Base-by-base conservation (phyloP, 2,888 invertebrate species). In the Silvanus unidentatus region DNA sequence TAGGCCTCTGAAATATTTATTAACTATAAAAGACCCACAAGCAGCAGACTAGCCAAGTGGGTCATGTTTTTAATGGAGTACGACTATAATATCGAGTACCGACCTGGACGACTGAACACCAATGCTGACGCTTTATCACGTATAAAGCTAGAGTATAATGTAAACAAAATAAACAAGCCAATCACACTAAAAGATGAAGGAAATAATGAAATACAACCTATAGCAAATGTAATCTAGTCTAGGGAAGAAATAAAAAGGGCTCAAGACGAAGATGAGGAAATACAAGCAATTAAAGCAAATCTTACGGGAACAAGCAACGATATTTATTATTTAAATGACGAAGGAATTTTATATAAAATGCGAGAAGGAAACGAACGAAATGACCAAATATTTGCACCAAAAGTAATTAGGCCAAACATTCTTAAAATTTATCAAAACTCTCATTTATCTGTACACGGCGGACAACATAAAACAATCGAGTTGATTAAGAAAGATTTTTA, bases 371-470 rank as follows among this genome's bases (percentile, higher is more conserved):
- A 32, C 9, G 43, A 41, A 34, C 12, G 45, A 10, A 29, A 27
- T 10, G 53, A 54, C 12, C 4, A 16, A 32, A 8, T 54, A 16
- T 35, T 52, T 14, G 40, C 43, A 11, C 54, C 54, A 1, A 32
- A 34, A 38, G 8, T 15, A 13, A 43, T 53, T 10, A 27, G 40
- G 5, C 6, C 14, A 11, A 35, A 49, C 27, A 37, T 50, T n/a
- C 16, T 60, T 3, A 14, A 43, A 16, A 43, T 49, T n/a, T 50
- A 50, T 37, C 63, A 62, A 44, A 45, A 52, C 22, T 42, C 53
- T 15, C 48, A 49, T 2, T 42, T 54, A 6, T 49, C 53, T 13
- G 57, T 60, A 11, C 65, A 66, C 48, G 54, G 47, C 28, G 61
- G 63, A 12, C 43, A 55, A n/a, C 50, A 60, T 9, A 56, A 58